Base-by-base conservation (phyloP, 2,113 vertebrate genomes). In the Trichechus manatus region DNA sequence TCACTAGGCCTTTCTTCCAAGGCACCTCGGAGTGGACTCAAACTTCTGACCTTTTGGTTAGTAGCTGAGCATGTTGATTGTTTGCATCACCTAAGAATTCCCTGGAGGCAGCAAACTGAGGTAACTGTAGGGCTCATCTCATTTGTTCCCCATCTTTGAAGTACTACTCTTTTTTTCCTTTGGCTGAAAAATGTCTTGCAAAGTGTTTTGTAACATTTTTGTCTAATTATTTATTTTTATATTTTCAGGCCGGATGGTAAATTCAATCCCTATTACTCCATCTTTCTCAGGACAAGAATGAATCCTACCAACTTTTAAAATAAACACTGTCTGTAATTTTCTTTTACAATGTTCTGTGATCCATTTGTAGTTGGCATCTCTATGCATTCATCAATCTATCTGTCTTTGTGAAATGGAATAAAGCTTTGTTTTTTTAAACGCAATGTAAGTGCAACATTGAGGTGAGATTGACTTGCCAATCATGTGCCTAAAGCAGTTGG, bases 381-480 rank as follows among this genome's bases (percentile, higher is more conserved):
- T 92, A 81, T 9, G 31, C 23, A 31, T 61, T 44, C 27, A 56
- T 42, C 70, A 25, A 53, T 53, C 22, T 81, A 7, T 92, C n/a
- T 66, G 7, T 81, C 27, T 81, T 81, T 64, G 87, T 74, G 64
- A 61, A n/a, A 64, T 5, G 15, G 27, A 63, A 81, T 80, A 91
- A 92, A 91, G 36, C 33, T 70, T 91, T 74, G 15, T 15, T 53
- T 81, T 64, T 86, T 87, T 87, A 81, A 61, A 44, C 74, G 83
- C 39, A 74, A 53, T 10, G 1, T 74, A 53, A 23, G 9, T n/a
- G 39, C 42, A 81, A 74, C 10, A 31, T 29, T 15, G 39, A 63
- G 39, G 44, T 8, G 33, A 87, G 9, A 70, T 9, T 81, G 64
- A 94, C 53, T 94, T 74, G 27, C 27, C 1, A 13, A 20, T 53